phyloP scores from a whole-genome alignment of 2,888 invertebrate genomes.

The Machimus atricapillus region DNA sequence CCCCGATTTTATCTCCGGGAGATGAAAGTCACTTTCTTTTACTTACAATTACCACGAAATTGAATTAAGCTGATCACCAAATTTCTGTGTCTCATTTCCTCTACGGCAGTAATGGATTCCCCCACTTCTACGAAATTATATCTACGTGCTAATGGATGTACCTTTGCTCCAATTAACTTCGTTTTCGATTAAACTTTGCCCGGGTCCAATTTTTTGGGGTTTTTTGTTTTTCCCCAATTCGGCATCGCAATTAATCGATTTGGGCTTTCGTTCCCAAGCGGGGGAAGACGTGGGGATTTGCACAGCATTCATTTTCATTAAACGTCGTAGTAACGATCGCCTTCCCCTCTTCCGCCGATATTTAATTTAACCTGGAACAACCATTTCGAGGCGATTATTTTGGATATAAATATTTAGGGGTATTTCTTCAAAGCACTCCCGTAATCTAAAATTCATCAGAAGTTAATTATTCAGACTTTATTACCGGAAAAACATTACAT shows the following conservation, averaged over 20 bases:
- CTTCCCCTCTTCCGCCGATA: not conserved
- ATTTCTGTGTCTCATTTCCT: constrained; percentile 35
- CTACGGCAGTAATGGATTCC: constrained; percentile 9
- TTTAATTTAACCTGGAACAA: constrained; percentile 23
- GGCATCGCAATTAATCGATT: constrained; percentile 28
- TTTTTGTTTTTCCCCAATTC: not conserved
- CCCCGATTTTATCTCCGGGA: constrained; percentile 25
- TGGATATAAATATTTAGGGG: not conserved
- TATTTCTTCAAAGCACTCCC: not conserved
- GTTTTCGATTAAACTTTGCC: constrained; percentile 29
- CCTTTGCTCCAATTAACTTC: constrained; percentile 35
- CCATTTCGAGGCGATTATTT: constrained; percentile 7
- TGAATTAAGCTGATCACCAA: constrained; percentile 32
- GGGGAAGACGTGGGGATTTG: constrained; percentile 5
- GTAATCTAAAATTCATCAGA: constrained; percentile 30
- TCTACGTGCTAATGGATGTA: constrained; percentile 36
- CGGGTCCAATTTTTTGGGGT: not conserved
- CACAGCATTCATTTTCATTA: constrained; percentile 12
- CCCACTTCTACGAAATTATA: constrained; percentile 18
- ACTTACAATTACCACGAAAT: constrained; percentile 30
- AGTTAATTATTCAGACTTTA: constrained; percentile 18
- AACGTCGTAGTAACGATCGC: not conserved
- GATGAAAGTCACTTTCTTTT: constrained; percentile 31
- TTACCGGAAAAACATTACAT: not conserved
- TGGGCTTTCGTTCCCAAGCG: not conserved